Percentiles rank a stretch among this genome's conserved stretches.
Evolutionary conservation across 2,113 vertebrate genomes (phyloP).

Genomic region (Hydrolagus affinis): DNA sequence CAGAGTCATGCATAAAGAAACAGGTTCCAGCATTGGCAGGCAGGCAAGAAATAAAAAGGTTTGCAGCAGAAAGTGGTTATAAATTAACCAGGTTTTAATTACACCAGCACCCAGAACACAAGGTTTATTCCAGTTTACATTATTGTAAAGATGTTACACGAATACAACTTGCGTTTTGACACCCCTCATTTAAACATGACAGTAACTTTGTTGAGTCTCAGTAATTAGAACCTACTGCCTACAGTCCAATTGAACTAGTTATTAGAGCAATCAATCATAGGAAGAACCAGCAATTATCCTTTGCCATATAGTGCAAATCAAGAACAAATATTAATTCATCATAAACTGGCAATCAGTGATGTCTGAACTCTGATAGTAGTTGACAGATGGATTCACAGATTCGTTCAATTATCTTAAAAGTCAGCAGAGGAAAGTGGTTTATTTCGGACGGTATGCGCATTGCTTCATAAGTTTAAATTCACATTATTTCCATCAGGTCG

Average conservation of each 20-base stretch:
- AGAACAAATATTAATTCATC: neutral
- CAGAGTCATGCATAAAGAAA: too few relatives aligned
- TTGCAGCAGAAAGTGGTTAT: neutral
- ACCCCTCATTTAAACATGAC: neutral
- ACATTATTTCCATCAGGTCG: too few relatives aligned
- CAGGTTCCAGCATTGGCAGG: too few relatives aligned
- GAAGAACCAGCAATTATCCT: neutral
- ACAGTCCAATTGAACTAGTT: neutral
- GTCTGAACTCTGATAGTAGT: neutral
- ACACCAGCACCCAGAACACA: slow-evolving; percentile 21
- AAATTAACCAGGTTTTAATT: slow-evolving; percentile 18
- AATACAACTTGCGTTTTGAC: slow-evolving; percentile 18
- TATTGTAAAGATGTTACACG: slow-evolving; percentile 6
- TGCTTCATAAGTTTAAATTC: neutral
- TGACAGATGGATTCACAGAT: neutral
- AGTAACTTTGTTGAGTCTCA: neutral
- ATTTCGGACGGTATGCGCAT: too few relatives aligned
- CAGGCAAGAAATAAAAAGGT: neutral
- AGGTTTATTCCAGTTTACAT: slow-evolving; percentile 28
- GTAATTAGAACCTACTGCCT: neutral
- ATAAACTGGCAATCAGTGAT: slow-evolving; percentile 8
- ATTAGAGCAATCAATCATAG: neutral
- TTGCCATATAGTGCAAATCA: neutral
- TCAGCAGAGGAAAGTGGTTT: neutral
- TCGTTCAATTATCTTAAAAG: neutral